Evolutionary conservation across 2,888 invertebrate species (phyloP), one percentile per base, ranked within the genome.

Genomic region (Cistogaster globosa): DNA sequence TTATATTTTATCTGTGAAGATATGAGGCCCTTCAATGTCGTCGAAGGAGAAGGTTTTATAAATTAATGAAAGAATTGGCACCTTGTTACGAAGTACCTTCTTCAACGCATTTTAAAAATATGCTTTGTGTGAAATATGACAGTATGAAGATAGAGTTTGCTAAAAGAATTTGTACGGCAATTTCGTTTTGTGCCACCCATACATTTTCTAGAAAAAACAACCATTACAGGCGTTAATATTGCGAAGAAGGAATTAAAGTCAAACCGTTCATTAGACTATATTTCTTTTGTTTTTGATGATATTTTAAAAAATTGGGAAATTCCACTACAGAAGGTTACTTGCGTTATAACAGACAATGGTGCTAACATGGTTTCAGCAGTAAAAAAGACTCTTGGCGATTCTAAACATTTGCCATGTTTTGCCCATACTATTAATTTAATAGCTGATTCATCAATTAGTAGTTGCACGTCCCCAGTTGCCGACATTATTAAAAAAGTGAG

Each of bases 41-140:
- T 55, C 18, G 55, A 26, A 57, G 57, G 57, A 4, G 57, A 57
- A 57, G 57, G 57, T 26, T 57, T 57, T 57, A 16, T 57, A 20
- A 57, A 57, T 57, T 57, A 5, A 57, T 57, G 55, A 57, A 26
- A 26, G 57, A 57, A 16, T 14, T 57, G 12, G 26, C 57, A 16
- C 26, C 57, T 14, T 57, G 6, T 57, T 57, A 57, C 26, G 26
- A 57, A 14, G 55, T 26, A 22, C 55, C 55, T 57, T 26, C 26
- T 26, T 26, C 26, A 26, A 26, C 26, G 26, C 26, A 26, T 26
- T 26, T 26, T 2, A 26, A 26, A 57, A 57, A 57, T 14, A 22
- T 57, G 26, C 55, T 57, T 18, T 26, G 55, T 6, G 14, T 0
- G 22, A 57, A 26, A 26, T 22, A 57, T 2, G 22, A 57, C 55